Evolutionary conservation across 1,140 invertebrate species (phyloP).

Genomic region (Solen grandis): DNA sequence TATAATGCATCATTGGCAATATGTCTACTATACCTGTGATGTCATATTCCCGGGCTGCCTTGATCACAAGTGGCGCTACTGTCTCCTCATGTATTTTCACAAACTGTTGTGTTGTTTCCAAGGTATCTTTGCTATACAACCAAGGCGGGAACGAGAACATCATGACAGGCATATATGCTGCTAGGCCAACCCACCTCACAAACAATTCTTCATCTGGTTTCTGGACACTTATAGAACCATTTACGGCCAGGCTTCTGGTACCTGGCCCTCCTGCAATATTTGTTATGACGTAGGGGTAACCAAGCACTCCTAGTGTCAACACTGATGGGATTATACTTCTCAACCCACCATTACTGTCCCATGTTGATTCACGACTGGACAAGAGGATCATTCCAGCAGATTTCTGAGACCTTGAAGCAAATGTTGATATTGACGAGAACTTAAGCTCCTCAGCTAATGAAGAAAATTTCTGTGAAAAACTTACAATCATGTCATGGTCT

Average conservation of each 20-base stretch:
- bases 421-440: constrained; percentile 82
- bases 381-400: constrained; percentile 91
- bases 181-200: constrained; percentile 92
- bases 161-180: constrained; percentile 91
- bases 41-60: constrained; percentile 83
- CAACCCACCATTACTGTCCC: constrained; percentile 90
- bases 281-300: constrained; percentile 92
- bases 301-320: constrained; percentile 90
- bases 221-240: constrained; percentile 74
- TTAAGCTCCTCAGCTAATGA: constrained; percentile 48
- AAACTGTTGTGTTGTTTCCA: constrained; percentile 85
- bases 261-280: constrained; percentile 97
- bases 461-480: constrained; percentile 48
- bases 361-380: constrained; percentile 91
- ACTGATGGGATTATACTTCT: constrained; percentile 90
- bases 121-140: constrained; percentile 88
- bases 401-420: constrained; percentile 89
- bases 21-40: constrained; percentile 86
- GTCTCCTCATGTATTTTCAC: constrained; percentile 87
- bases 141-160: constrained; percentile 94
- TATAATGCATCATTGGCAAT: too few relatives aligned
- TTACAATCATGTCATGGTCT: constrained; percentile 28
- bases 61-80: constrained; percentile 84
- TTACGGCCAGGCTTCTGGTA: constrained; percentile 67
- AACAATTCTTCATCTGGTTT: constrained; percentile 89